Conservation (phyloP, 2,888 invertebrate genomes). For the Nebria brevicollis region DNA sequence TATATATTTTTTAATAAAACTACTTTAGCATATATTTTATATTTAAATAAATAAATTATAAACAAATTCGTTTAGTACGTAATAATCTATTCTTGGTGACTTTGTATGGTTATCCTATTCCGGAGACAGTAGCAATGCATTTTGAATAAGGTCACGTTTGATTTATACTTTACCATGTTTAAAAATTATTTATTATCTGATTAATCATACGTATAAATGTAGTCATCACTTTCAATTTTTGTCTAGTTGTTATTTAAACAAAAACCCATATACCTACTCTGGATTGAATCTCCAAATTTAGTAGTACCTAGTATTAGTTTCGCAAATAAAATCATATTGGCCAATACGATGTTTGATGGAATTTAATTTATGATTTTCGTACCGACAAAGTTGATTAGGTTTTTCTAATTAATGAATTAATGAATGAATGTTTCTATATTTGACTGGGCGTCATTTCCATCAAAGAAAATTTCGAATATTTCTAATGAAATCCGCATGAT, state of each 20-base stretch:
- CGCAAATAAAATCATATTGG: not conserved
- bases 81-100: conserved; percentile 17
- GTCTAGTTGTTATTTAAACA: not conserved
- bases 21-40: not conserved
- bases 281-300: not conserved
- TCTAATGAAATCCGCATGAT: not conserved
- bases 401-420: not conserved
- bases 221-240: conserved; percentile 9
- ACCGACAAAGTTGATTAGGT: not conserved
- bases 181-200: conserved; percentile 7
- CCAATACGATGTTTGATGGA: not conserved
- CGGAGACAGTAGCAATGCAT: conserved; percentile 4
- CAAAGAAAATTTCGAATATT: not conserved
- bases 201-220: conserved; percentile 15
- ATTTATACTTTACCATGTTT: not conserved
- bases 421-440: not conserved
- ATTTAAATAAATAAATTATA: not conserved
- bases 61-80: not conserved
- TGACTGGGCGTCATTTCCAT: not conserved
- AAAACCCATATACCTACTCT: not conserved
- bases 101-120: conserved; percentile 4
- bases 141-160: conserved; percentile 12
- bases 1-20: too few relatives aligned
- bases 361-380: not conserved
- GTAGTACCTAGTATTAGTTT: not conserved